Evolutionary conservation across 2,888 invertebrate genomes (phyloP).

Genomic region (Carpatolechia fugitivella): DNA sequence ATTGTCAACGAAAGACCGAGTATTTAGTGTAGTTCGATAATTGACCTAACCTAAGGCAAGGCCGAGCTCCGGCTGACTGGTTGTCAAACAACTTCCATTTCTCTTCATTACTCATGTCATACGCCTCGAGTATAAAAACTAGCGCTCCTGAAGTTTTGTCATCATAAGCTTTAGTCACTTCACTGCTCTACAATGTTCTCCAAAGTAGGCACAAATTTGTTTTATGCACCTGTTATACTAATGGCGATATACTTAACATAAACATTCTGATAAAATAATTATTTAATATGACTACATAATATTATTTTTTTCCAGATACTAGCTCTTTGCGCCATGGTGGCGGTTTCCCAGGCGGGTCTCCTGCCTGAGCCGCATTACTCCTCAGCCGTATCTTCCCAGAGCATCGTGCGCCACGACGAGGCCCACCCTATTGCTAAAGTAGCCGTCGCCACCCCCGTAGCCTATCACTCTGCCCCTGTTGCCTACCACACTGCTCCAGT

Average conservation of each 20-base stretch:
- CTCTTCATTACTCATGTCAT: not conserved
- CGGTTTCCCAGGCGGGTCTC: conserved; percentile 39
- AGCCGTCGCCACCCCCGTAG: conserved; percentile 33
- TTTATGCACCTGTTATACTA: no score
- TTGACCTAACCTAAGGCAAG: not conserved
- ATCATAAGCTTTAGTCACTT: not conserved
- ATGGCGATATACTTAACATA: no score
- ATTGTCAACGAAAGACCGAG: no score
- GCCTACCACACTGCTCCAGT: conserved; percentile 24
- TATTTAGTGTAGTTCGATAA: no score
- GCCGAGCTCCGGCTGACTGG: no score
- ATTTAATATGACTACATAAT: no score
- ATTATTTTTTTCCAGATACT: conserved; percentile 32
- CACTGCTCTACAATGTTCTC: not conserved
- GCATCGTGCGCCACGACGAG: conserved; percentile 53
- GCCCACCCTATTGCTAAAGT: conserved; percentile 33
- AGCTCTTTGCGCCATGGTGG: conserved; percentile 38
- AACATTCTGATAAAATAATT: no score
- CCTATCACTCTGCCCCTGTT: conserved; percentile 30
- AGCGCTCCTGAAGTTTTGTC: no score
- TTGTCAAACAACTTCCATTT: no score
- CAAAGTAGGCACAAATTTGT: not conserved
- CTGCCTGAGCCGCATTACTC: conserved; percentile 53
- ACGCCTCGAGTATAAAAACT: not conserved
- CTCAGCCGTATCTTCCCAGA: conserved; percentile 53